Base-by-base conservation (phyloP, 2,797 vertebrate genomes). In the Centroberyx gerrardi region DNA sequence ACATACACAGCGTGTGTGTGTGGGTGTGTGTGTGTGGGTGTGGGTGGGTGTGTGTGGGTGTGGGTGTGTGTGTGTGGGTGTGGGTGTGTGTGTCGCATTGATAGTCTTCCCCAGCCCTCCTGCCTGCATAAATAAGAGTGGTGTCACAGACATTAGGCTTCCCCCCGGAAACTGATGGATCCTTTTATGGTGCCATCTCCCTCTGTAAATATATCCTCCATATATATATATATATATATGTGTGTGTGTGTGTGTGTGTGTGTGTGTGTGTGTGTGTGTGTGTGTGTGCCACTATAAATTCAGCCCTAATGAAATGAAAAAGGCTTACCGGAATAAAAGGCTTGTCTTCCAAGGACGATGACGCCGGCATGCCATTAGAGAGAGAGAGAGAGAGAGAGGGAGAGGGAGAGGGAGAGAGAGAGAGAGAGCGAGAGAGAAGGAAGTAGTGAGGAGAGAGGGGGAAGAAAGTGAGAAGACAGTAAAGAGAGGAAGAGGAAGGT, bases 261-360 rank as follows among this genome's bases (percentile, higher is more conserved):
- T n/a, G 68, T 38, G 55, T 13, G 38, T 38, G 60, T 52, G 52
- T 33, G 31, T 55, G 55, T 59, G 68, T 9, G 29, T 42, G 63
- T 48, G 51, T 15, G 52, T 12, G 48, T 0, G 4, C 54, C 61
- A 60, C 88, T 87, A 90, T 93, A 92, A 91, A 92, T 92, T 87
- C 80, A 68, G 49, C 75, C 74, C 84, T 92, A 92, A 93, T 92
- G 87, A 93, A 93, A 90, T 93, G 88, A 90, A 92, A 92, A 90
- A 83, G 88, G 75, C 81, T 94, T 92, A 93, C 93, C 89, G 90
- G 91, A 91, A 92, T 92, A 88, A 92, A 91, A 92, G 79, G 84
- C 89, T 88, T 65, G 81, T 88, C 87, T 93, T 88, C 79, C 91
- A 94, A 95, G 93, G 94, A 94, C 93, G 82, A 80, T 58, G 82